phyloP scores from a whole-genome alignment of 2,113 vertebrate genomes.

The Pygoscelis adeliae region DNA sequence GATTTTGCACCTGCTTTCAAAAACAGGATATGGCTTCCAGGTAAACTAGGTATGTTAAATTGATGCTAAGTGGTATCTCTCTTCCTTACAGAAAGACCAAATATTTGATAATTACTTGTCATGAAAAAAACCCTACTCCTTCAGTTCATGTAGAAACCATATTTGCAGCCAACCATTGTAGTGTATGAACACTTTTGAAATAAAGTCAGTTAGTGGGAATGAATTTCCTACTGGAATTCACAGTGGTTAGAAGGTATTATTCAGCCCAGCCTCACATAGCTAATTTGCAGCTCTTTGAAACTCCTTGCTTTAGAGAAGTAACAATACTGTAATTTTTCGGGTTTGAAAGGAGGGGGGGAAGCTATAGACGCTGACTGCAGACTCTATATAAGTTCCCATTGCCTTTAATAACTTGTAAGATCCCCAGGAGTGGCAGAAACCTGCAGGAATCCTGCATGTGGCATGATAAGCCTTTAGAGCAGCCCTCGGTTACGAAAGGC shows the following conservation, averaged over 20 bases:
- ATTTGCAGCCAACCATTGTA: neutral
- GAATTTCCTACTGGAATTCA: neutral
- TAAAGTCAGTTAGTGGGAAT: neutral
- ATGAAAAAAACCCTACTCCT: neutral
- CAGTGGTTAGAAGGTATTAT: neutral
- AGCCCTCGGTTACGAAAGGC: neutral
- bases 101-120: neutral
- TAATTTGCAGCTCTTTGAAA: slow-evolving; percentile 6
- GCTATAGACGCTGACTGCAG: neutral
- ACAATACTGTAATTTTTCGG: neutral
- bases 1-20: neutral
- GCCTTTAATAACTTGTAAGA: neutral
- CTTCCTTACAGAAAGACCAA: neutral
- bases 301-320: neutral
- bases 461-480: neutral
- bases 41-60: neutral
- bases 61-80: neutral
- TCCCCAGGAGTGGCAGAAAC: neutral
- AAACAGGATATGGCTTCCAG: neutral
- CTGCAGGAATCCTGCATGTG: neutral
- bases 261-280: neutral
- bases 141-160: neutral
- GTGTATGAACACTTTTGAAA: neutral
- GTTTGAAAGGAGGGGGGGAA: neutral
- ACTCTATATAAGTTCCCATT: neutral